Evolutionary conservation across 2,888 invertebrate genomes (phyloP).

Genomic region (Perdita meconis): DNA sequence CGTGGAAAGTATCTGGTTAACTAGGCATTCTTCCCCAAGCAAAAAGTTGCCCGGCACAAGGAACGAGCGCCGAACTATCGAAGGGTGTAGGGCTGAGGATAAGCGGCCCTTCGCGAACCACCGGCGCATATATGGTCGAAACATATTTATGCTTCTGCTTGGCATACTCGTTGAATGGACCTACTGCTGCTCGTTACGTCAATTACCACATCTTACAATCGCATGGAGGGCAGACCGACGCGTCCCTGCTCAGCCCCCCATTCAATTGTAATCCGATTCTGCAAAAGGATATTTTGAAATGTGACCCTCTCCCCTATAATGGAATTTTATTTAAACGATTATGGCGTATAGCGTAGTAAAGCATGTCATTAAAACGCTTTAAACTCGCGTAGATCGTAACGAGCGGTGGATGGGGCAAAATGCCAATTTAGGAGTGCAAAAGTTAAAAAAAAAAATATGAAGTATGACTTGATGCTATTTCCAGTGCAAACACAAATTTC

Average conservation of each 20-base stretch:
- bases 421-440: too few relatives aligned
- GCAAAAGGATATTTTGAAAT: conserved; percentile 34
- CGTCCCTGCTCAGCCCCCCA: conserved; percentile 14
- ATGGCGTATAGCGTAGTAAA: too few relatives aligned
- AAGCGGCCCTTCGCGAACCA: conserved; percentile 41
- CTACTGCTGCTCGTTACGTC: conserved; percentile 60
- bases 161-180: conserved; percentile 49
- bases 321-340: too few relatives aligned
- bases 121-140: conserved; percentile 31
- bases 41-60: conserved; percentile 31
- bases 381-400: too few relatives aligned
- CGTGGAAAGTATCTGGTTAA: conserved; percentile 42
- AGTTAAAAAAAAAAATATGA: too few relatives aligned
- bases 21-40: conserved; percentile 2
- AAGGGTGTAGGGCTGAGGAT: conserved; percentile 22
- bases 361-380: too few relatives aligned
- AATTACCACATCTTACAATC: conserved; percentile 57
- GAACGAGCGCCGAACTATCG: conserved; percentile 57
- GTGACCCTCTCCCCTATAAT: not conserved
- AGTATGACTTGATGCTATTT: too few relatives aligned
- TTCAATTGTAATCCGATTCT: conserved; percentile 25
- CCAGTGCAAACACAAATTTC: too few relatives aligned
- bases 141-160: conserved; percentile 46
- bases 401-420: too few relatives aligned
- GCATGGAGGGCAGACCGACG: conserved; percentile 4